phyloP scores from a whole-genome alignment of 2,113 vertebrate genomes.

The Addax nasomaculatus region DNA sequence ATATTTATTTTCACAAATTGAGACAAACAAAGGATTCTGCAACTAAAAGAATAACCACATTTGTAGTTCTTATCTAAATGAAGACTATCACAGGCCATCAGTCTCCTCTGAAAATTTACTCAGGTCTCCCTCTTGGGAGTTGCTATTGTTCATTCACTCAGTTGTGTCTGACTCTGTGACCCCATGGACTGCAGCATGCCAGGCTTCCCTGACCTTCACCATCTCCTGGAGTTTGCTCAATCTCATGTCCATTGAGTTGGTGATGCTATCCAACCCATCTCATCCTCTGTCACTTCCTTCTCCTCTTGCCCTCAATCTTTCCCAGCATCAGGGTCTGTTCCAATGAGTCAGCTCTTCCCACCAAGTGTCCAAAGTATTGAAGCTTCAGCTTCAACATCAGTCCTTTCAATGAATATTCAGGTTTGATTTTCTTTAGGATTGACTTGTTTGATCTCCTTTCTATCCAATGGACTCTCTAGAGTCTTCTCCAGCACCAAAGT shows the following conservation, averaged over 20 bases:
- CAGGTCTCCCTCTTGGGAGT: neutral
- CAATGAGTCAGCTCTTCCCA: neutral
- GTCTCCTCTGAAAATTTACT: neutral
- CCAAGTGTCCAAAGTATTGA: neutral
- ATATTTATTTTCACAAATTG: neutral
- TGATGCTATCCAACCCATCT: neutral
- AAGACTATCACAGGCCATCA: neutral
- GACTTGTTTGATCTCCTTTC: neutral
- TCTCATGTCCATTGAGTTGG: neutral
- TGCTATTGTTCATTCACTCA: neutral
- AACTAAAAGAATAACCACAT: neutral
- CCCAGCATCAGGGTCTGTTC: neutral
- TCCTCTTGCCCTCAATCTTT: neutral
- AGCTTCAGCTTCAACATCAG: neutral
- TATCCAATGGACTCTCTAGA: neutral
- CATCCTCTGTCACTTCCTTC: neutral
- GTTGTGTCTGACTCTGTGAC: neutral
- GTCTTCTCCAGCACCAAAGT: neutral
- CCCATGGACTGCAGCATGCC: neutral
- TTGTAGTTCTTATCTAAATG: neutral
- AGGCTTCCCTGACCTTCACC: neutral
- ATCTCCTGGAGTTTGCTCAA: neutral
- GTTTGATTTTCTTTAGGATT: neutral
- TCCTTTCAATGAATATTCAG: neutral
- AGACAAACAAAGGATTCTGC: constrained; percentile 9